A percentile compares a stretch with the other conserved stretches of the same genome.
phyloP scores from a whole-genome alignment of 1,140 invertebrate species.

The Holcopasites calliopsidis region DNA sequence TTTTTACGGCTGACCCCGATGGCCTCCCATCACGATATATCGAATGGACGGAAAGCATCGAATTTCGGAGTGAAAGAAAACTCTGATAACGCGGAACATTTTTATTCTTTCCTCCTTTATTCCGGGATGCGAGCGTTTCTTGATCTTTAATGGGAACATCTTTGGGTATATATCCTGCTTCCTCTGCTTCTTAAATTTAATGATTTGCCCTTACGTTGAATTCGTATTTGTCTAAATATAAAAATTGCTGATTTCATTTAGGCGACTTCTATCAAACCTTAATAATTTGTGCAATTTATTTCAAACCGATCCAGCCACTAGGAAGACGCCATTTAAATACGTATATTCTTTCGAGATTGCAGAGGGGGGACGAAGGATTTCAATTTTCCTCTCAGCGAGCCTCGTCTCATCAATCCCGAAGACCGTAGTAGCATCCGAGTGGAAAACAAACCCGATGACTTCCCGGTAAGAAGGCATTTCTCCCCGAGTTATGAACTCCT shows the following conservation, averaged over 20 bases:
- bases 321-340: constrained; percentile 20
- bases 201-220: too few relatives aligned
- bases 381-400: constrained; percentile 62
- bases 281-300: constrained; percentile 47
- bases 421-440: constrained; percentile 50
- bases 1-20: constrained; percentile 27
- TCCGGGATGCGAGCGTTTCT: too few relatives aligned
- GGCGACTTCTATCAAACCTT: constrained; percentile 2
- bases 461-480: constrained; percentile 43
- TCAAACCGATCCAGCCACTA: constrained; percentile 31
- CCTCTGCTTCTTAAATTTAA: too few relatives aligned
- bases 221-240: too few relatives aligned
- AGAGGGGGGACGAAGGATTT: constrained; percentile 51
- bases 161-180: too few relatives aligned
- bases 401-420: constrained; percentile 62
- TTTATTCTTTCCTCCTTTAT: not conserved
- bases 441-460: constrained; percentile 65
- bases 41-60: not conserved
- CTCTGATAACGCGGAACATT: too few relatives aligned
- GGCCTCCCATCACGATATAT: not conserved
- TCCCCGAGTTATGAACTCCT: constrained; percentile 24
- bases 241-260: too few relatives aligned
- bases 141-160: too few relatives aligned
- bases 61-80: not conserved
- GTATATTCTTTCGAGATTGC: constrained; percentile 18